Percentiles rank a stretch among this genome's conserved stretches.
Conservation (phyloP, 1,140 invertebrate genomes). For the Drosophila sproati region DNA sequence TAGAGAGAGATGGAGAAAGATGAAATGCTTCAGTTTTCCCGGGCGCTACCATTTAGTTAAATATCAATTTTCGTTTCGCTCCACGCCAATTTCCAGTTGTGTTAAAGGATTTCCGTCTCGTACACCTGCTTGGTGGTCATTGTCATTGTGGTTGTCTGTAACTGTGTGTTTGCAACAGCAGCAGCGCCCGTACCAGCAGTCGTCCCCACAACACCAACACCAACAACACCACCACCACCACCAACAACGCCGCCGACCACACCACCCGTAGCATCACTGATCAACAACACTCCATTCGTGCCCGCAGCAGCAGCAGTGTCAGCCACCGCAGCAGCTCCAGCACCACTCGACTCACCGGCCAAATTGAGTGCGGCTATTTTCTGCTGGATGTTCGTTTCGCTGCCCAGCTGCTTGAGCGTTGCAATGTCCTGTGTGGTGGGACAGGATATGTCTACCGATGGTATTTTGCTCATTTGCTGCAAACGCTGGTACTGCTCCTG, state of each 20-base stretch:
- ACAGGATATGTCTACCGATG: slow-evolving; percentile 88
- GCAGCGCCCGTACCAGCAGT: slow-evolving; percentile 36
- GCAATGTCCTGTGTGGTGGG: slow-evolving; percentile 57
- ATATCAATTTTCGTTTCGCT: slow-evolving; percentile 84
- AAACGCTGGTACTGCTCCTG: slow-evolving; percentile 95
- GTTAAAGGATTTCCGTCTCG: slow-evolving; percentile 94
- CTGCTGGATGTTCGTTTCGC: slow-evolving; percentile 93
- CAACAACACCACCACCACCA: slow-evolving; percentile 44
- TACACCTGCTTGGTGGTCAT: slow-evolving; percentile 90
- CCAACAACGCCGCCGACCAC: slow-evolving; percentile 58
- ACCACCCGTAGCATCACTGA: slow-evolving; percentile 80
- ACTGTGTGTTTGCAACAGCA: slow-evolving; percentile 41
- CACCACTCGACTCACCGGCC: slow-evolving; percentile 61
- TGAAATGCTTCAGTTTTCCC: background rate
- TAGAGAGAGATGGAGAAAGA: background rate
- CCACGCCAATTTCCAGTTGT: slow-evolving; percentile 80
- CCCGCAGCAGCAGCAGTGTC: slow-evolving; percentile 42
- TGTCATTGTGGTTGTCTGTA: slow-evolving; percentile 64
- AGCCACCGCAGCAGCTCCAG: slow-evolving; percentile 86
- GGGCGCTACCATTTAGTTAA: slow-evolving; percentile 37
- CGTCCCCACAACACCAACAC: slow-evolving; percentile 44
- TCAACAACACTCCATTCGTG: slow-evolving; percentile 64
- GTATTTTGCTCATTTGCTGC: slow-evolving; percentile 91
- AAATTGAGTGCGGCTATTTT: slow-evolving; percentile 88
- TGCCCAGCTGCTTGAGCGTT: slow-evolving; percentile 94